Base-by-base conservation (phyloP, 2,113 vertebrate genomes). In the Dolichotis patagonum region DNA sequence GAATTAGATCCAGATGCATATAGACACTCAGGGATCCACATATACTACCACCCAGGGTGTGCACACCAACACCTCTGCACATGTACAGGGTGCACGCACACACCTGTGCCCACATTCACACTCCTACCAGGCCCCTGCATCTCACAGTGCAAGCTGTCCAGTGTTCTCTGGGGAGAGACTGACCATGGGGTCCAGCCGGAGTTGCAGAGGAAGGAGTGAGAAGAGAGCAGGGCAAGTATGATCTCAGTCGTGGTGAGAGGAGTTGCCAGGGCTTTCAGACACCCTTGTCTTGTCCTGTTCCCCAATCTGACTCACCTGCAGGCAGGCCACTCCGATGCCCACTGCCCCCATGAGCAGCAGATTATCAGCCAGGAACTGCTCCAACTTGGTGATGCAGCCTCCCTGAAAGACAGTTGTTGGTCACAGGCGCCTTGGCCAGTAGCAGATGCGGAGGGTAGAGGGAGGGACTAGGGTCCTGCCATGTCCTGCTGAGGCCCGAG, bases 321-420 rank as follows among this genome's bases (percentile, higher is more conserved):
- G 98, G 97, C 99, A 99, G 85, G 99, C 99, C 95, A 99, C 99
- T 26, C 99, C 99, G 11, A 99, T 98, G 46, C 99, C 99, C 77
- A 99, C 99, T 0, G 99, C 99, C 14, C 99, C 99, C 1, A 99
- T 99, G 26, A 99, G 97, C 94, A 99, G 97, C 69, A 99, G 98
- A 96, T 99, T 99, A 88, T 99, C 98, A 1, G 99, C 98, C 93
- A 99, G 97, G 97, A 99, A 99, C 95, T 98, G 98, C 96, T 99
- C 99, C 98, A 99, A 98, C 96, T 99, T 99, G 43, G 98, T 98
- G 96, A 99, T 98, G 97, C 99, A 99, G 62, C 99, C 99, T 8
- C 99, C 99, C 99, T 99, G 98, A 17, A 96, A 96, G 85, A 58
- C 8, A 91, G 83, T 17, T 2, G 11, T 10, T 38, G 56, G 63